Base-by-base conservation (phyloP, 2,888 invertebrate species). In the Drosophila niveifrons region DNA sequence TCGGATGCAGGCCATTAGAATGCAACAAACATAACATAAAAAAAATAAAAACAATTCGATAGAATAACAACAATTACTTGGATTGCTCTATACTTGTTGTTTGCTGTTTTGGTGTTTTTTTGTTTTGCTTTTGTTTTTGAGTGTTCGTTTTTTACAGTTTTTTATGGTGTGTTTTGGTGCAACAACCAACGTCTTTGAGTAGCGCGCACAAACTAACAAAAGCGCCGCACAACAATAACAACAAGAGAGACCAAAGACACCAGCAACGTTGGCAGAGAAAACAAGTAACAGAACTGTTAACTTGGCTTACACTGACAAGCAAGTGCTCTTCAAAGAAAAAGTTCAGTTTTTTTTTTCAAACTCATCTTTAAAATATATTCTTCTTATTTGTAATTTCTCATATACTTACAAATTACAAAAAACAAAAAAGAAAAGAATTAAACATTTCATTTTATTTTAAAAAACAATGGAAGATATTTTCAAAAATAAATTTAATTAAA, bases 111-210 rank as follows among this genome's bases (percentile, higher is more conserved):
- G 28, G 1, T 23, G 36, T n/a, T 39, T 39, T 6, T 9, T 28
- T 28, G 13, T n/a, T 11, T 8, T 28, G n/a, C 18, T 53, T 41
- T 18, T 15, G 17, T 34, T 58, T 46, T 47, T 47, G 8, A 51
- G 11, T 48, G 48, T 62, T 65, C 36, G 34, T n/a, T 39, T 11
- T 59, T 36, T 52, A 9, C 15, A n/a, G 18, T 18, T 63, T 41
- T 36, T 46, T 29, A 31, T 17, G 39, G 18, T 53, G 18, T 53
- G 10, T 17, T 46, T 39, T 50, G 59, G 58, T 67, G 76, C 69
- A 74, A 75, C 86, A 82, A 85, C 82, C 82, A 80, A 81, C 82
- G 67, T 78, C 79, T 64, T 76, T 61, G 76, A 87, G 70, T 72
- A 57, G 67, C 84, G 82, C 82, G 82, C 61, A 78, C 78, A 71